Base-by-base conservation (phyloP, 2,888 invertebrate genomes). In the Drosophila pullipes region DNA sequence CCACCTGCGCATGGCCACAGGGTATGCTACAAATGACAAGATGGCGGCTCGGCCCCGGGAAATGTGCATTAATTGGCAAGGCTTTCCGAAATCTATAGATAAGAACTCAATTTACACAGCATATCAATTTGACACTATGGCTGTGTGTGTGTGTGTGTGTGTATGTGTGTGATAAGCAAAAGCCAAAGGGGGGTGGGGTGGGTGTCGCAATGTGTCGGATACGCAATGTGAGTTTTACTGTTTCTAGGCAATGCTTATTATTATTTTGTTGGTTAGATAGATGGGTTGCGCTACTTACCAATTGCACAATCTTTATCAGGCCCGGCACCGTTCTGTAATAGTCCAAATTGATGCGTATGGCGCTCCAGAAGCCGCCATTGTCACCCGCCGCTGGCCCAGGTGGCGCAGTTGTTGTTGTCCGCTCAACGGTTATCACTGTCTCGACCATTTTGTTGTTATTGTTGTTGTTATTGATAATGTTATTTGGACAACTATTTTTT, bases 311-410 rank as follows among this genome's bases (percentile, higher is more conserved):
- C 95, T 98, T 98, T 81, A 97, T 92, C 88, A 97, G 94, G 84
- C 98, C 98, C 65, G 97, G 97, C 90, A 96, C 94, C 54, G 97
- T 96, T 94, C 95, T 96, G 94, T 97, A 97, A 93, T 98, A 97
- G 91, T 95, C 95, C 84, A 96, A 90, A 94, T 98, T 97, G 91
- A 97, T 94, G 94, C 95, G 95, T 90, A 97, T 95, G 95, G 96
- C 96, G 81, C 95, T 94, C 80, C 97, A 92, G 54, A 89, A 89
- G 64, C 93, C 93, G 57, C 93, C 85, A 70, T 93, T 93, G 60
- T 92, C 83, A 28, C 92, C 92, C 67, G 87, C 85, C 22, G 90
- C 83, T 18, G 82, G 69, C 16, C 83, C 86, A 76, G 94, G 93
- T 64, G 92, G 78, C 79, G 93, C 71, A 78, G 93, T 88, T 88